Base-by-base conservation (phyloP, 53 echinoderm and acorn worm genomes). In the Paelopatides confundens region DNA sequence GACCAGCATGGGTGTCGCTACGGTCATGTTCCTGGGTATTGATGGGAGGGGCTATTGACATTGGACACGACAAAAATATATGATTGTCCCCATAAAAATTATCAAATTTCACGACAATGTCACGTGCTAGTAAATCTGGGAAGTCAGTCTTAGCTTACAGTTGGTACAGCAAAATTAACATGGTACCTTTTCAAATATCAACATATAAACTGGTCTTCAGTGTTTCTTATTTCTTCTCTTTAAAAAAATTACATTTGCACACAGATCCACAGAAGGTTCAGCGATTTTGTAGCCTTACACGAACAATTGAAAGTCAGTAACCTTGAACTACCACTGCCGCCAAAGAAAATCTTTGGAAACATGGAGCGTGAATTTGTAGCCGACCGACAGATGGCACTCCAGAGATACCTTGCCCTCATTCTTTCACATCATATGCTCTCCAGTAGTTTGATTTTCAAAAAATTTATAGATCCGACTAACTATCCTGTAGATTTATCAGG, bases 311-410 rank as follows among this genome's bases (percentile, higher is more conserved):
- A 92, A 71, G 66, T 94, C 14, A 76, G 90, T 76, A 92, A 92
- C 48, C 90, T 97, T 89, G 95, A 95, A 62, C 88, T 97, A 12
- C 95, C 93, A 21, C 91, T 97, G 3, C 98, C 98, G 5, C 98
- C 98, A 12, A 97, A 97, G 93, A 95, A 91, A 81, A 90, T 97
- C 62, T 97, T 97, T 82, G 98, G 98, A 7, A 97, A 97, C 85
- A 97, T 97, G 98, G 98, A 94, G 33, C 87, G 98, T 47, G 98
- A 97, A 87, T 97, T 97, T 71, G 93, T 97, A 43, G 93, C 98
- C 13, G 98, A 97, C 79, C 82, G 98, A 65, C 98, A 97, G 81
- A 93, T 90, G 68, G 95, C 92, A 12, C 87, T 97, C 46, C 93
- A 93, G 63, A 90, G 82, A 58, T 97, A 97, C 87, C 90, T 97